Evolutionary conservation across 92 coral and sea anemone genomes (phyloP), one percentile per base, ranked within the genome.

Genomic region (Pocillopora grandis): DNA sequence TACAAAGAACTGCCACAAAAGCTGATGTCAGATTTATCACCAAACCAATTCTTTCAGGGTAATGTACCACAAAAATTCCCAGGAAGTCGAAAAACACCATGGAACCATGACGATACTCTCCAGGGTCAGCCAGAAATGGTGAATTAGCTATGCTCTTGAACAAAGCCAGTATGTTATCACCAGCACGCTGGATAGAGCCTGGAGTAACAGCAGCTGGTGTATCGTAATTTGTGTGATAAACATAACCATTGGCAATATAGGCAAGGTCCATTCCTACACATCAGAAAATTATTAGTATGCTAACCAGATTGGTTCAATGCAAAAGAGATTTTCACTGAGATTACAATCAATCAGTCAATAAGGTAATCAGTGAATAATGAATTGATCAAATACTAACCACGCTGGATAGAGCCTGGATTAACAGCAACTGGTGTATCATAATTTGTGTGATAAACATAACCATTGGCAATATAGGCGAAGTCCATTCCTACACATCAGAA

Each of bases 171-270:
- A 97, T 87, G 81, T 97, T 97, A 19, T 97, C 98, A 9, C 99
- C 99, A 72, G 99, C 99, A 21, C 99, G 90, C 84, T 97, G 99
- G 11, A 97, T 88, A 36, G 98, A 94, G 14, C 99, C 99, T 3
- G 94, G 92, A 7, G 99, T 94, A 42, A 97, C 93, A 11, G 94
- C 99, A 0, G 90, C 89, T 8, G 99, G 95, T 13, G 93, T 87
- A 81, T 97, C 99, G 82, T 89, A 95, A 65, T 52, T 61, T 6
- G 99, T 97, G 86, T 97, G 99, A 76, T 97, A 97, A 1, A 97
- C 98, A 80, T 89, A 91, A n/a, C 99, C 99, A 89, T 97, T 97
- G 36, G 98, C 80, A 21, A 90, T 88, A 66, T 97, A 97, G n/a
- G 99, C 99, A 62, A 97, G 93, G 80, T 97, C 99, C 64, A 97